A percentile compares a stretch with the other conserved stretches of the same genome.
Conservation (phyloP, 2,888 invertebrate species). For the Campoletis raptor region DNA sequence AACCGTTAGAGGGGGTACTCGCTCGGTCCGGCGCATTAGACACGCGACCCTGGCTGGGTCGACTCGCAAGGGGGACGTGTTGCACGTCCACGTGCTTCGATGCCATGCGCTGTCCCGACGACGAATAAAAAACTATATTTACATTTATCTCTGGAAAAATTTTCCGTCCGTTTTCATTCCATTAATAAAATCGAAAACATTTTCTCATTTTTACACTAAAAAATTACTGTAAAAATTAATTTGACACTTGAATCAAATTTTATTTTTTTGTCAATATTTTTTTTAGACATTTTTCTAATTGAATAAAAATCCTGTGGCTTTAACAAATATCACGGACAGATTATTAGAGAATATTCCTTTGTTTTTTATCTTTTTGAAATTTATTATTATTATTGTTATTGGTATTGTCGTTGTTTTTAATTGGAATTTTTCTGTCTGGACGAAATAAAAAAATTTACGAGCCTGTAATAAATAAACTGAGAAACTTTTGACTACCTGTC, state of each 20-base stretch:
- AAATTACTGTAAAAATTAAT: neutral
- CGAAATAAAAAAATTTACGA: neutral
- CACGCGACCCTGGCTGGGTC: slow-evolving; percentile 70
- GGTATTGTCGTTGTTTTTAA: neutral
- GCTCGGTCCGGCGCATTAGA: slow-evolving; percentile 74
- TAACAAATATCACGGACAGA: neutral
- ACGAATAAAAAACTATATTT: neutral
- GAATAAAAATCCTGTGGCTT: too few relatives aligned
- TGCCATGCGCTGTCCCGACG: slow-evolving; percentile 35
- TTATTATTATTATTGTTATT: neutral
- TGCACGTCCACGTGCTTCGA: slow-evolving; percentile 64
- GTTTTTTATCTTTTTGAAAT: neutral
- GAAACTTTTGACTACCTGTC: slow-evolving; percentile 32
- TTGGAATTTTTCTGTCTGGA: neutral
- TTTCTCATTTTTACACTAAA: neutral
- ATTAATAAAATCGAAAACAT: neutral
- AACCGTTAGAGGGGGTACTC: slow-evolving; percentile 49
- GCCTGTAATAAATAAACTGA: neutral
- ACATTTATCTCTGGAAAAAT: neutral
- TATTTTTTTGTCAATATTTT: too few relatives aligned
- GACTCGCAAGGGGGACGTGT: slow-evolving; percentile 67
- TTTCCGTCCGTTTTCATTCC: neutral
- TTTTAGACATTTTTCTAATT: too few relatives aligned
- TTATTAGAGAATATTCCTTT: neutral
- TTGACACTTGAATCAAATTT: too few relatives aligned